phyloP scores from a whole-genome alignment of 2,888 invertebrate genomes.

The Metalampra italica region DNA sequence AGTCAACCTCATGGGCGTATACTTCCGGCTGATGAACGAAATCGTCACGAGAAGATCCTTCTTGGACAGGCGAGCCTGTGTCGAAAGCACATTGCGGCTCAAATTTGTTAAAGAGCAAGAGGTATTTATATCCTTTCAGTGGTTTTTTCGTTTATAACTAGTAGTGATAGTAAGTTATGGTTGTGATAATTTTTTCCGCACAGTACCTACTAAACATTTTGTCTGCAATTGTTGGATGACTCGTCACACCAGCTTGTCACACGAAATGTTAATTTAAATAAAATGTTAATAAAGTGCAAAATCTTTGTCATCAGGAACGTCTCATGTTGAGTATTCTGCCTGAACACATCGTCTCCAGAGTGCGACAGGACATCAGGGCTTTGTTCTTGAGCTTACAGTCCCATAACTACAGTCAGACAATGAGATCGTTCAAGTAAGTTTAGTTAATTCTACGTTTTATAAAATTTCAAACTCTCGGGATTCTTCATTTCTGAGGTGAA shows the following conservation, averaged over 20 bases:
- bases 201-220: too few species aligned
- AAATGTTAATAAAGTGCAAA: too few species aligned
- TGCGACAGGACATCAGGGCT: conserved; percentile 77
- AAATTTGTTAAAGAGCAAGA: conserved; percentile 93
- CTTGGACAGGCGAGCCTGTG: conserved; percentile 90
- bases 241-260: too few species aligned
- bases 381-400: conserved; percentile 76
- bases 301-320: conserved; percentile 81
- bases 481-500: too few species aligned
- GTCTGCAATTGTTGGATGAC: too few species aligned
- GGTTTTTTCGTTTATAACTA: too few species aligned
- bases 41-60: conserved; percentile 92
- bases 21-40: conserved; percentile 92
- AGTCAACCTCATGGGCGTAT: conserved; percentile 90
- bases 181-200: too few species aligned
- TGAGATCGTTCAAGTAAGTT: conserved; percentile 64
- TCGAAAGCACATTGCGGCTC: conserved; percentile 89
- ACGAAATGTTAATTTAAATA: too few species aligned
- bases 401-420: conserved; percentile 47
- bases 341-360: conserved; percentile 85
- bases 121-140: conserved; percentile 48
- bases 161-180: too few species aligned
- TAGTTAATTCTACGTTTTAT: not conserved
- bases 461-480: too few species aligned
- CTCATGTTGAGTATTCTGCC: conserved; percentile 92